These are phyloP conservation scores for Cyphomyrus plagiostoma DNA, from an alignment of 2,113 vertebrate species.

Conservation along the genomic window DNA sequence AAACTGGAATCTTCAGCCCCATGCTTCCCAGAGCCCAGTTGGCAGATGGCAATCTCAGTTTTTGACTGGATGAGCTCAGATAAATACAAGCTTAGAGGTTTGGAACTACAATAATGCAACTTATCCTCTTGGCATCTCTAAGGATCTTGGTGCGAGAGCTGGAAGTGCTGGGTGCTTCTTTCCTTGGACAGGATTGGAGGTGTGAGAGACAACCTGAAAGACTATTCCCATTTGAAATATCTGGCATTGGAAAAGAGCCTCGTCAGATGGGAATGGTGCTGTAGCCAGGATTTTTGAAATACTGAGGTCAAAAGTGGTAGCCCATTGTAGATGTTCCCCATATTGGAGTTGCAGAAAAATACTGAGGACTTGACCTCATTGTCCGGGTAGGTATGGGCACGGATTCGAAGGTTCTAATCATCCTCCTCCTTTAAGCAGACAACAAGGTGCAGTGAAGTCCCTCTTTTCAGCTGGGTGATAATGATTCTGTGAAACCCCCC, in stretches of 20 bases:
- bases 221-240: background rate
- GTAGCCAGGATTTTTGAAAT: too few species aligned
- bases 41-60: background rate
- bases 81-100: background rate
- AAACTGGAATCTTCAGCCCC: background rate
- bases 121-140: background rate
- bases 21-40: background rate
- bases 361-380: too few species aligned
- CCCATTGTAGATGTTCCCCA: too few species aligned
- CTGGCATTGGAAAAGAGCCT: background rate
- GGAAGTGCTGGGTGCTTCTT: background rate
- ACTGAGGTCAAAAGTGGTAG: too few species aligned
- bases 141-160: background rate
- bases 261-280: background rate
- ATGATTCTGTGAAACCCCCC: background rate
- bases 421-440: background rate
- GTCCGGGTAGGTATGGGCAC: too few species aligned
- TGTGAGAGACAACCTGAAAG: background rate
- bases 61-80: background rate
- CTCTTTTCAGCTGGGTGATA: background rate
- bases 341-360: too few species aligned
- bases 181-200: background rate
- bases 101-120: background rate
- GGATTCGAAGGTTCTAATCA: background rate
- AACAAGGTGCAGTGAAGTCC: background rate